phyloP scores from a whole-genome alignment of 2,888 invertebrate genomes.

The Drosophila greeni region DNA sequence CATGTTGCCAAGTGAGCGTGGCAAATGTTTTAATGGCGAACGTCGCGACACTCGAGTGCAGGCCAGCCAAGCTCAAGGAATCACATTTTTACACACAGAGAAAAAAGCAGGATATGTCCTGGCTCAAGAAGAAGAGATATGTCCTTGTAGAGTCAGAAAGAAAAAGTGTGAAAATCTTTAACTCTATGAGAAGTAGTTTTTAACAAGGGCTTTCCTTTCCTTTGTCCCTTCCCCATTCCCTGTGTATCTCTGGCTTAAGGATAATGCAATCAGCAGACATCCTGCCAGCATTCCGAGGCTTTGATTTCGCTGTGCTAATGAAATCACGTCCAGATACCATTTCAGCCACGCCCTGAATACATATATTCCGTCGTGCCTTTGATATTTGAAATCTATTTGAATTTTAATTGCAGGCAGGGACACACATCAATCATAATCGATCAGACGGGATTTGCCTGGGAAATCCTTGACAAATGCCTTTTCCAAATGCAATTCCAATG shows the following conservation, averaged over 20 bases:
- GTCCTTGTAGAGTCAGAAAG: no score
- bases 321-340: constrained; percentile 59
- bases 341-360: constrained; percentile 37
- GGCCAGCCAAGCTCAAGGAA: constrained; percentile 42
- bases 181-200: not conserved
- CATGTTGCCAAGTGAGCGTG: constrained; percentile 64
- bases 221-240: not conserved
- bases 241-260: constrained; percentile 7
- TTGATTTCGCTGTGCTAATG: constrained; percentile 54
- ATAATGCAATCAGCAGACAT: constrained; percentile 6
- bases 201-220: not conserved
- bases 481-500: constrained; percentile 74
- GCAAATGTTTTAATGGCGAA: constrained; percentile 70
- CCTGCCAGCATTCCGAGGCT: constrained; percentile 16
- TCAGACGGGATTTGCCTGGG: constrained; percentile 59
- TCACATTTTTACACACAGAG: constrained; percentile 43
- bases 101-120: not conserved
- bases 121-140: no score
- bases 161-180: not conserved
- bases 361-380: constrained; percentile 9
- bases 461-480: constrained; percentile 72
- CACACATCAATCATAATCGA: constrained; percentile 76
- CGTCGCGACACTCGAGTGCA: constrained; percentile 73
- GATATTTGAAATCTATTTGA: constrained; percentile 48
- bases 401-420: constrained; percentile 59